phyloP scores from a whole-genome alignment of 2,113 vertebrate species.

The Symphodus melops region DNA sequence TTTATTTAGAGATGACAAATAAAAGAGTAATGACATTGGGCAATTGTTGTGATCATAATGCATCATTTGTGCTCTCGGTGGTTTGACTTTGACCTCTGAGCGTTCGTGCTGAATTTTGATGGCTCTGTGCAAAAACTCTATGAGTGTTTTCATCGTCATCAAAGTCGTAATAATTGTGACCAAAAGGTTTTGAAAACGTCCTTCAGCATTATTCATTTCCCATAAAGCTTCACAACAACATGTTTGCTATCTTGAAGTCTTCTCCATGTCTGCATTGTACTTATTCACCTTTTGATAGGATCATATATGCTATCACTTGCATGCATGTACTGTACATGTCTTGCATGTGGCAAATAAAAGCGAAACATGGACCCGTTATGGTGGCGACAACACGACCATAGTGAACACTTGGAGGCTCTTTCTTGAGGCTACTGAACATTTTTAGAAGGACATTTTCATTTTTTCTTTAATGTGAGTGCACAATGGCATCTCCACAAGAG shows the following conservation, averaged over 20 bases:
- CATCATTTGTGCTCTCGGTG: no score
- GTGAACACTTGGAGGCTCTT: background rate
- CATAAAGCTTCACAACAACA: background rate
- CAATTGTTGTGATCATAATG: background rate
- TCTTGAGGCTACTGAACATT: background rate
- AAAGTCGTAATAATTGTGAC: background rate
- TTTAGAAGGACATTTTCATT: background rate
- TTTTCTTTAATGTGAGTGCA: background rate
- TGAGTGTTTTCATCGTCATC: background rate
- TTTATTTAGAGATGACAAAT: background rate
- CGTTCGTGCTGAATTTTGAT: background rate
- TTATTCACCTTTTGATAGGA: background rate
- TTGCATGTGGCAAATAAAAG: background rate
- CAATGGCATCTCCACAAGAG: background rate
- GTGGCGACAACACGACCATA: background rate
- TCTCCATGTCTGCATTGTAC: background rate
- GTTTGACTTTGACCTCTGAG: background rate
- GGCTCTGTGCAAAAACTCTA: background rate
- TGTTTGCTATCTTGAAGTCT: background rate
- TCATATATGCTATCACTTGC: background rate
- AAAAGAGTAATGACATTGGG: background rate
- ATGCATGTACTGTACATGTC: background rate
- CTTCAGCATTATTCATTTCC: background rate
- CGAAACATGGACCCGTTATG: background rate
- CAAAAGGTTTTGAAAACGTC: background rate